A percentile compares a stretch with the other conserved stretches of the same genome.
Evolutionary conservation across 2,888 invertebrate genomes (phyloP).

Genomic region (Vesta saturnalis): DNA sequence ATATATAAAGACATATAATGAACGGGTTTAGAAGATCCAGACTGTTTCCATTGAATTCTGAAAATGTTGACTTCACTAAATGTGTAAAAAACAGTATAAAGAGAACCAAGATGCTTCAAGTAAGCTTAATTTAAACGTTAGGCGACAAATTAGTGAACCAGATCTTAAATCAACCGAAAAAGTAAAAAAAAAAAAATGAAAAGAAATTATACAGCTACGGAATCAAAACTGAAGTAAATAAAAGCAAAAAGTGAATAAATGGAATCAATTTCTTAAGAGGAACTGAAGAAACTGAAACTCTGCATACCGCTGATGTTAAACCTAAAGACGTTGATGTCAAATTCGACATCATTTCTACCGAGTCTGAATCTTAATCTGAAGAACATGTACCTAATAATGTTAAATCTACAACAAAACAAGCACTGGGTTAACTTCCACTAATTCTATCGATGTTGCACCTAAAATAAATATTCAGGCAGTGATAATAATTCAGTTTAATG

Average conservation of each 20-base stretch:
- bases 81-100: no score
- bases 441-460: not conserved
- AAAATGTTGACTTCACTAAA: conserved; percentile 2
- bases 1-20: no score
- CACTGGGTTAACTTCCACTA: conserved; percentile 1
- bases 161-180: not conserved
- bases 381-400: no score
- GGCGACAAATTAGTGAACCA: not conserved
- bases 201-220: not conserved
- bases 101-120: not conserved
- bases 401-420: not conserved
- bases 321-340: not conserved
- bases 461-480: not conserved
- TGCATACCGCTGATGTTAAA: not conserved
- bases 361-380: no score
- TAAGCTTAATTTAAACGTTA: not conserved
- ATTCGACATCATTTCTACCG: not conserved
- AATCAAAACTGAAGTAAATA: not conserved
- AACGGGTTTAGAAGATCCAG: not conserved
- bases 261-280: not conserved
- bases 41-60: not conserved
- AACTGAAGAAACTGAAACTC: not conserved
- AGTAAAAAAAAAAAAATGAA: not conserved
- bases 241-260: no score
- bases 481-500: not conserved